These are phyloP conservation scores for Mesoclemmys tuberculata DNA, from an alignment of 2,113 vertebrate genomes.

Conservation along the genomic window DNA sequence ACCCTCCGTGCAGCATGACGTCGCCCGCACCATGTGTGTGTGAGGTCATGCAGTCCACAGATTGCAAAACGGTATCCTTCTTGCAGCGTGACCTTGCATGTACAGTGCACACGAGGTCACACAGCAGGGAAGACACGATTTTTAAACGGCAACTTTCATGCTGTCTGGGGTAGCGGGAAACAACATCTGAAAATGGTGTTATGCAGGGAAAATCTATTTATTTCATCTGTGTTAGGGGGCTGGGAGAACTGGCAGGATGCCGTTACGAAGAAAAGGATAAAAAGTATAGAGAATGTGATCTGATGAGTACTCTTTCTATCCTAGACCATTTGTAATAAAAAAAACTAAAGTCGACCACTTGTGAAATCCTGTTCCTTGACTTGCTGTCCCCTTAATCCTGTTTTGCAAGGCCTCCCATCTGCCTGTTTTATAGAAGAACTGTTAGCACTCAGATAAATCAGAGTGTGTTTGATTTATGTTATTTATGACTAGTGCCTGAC, in stretches of 20 bases:
- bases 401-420: not conserved
- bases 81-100: too few species aligned
- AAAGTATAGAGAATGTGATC: not conserved
- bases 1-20: too few species aligned
- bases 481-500: not conserved
- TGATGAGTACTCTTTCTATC: not conserved
- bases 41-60: too few species aligned
- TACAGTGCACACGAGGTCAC: too few species aligned
- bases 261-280: not conserved
- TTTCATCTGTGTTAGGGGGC: not conserved
- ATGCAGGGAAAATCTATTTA: too few species aligned
- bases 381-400: not conserved
- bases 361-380: not conserved
- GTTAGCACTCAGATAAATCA: not conserved
- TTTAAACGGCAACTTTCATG: too few species aligned
- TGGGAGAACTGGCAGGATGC: not conserved
- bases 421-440: not conserved
- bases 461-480: not conserved
- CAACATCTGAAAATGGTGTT: too few species aligned
- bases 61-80: too few species aligned
- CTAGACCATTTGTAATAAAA: not conserved
- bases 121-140: too few species aligned
- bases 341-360: not conserved
- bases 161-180: too few species aligned
- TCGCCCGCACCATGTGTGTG: too few species aligned